These are phyloP conservation scores for Camptogramma bilineatum DNA, from an alignment of 2,888 invertebrate species.

Conservation along the genomic window DNA sequence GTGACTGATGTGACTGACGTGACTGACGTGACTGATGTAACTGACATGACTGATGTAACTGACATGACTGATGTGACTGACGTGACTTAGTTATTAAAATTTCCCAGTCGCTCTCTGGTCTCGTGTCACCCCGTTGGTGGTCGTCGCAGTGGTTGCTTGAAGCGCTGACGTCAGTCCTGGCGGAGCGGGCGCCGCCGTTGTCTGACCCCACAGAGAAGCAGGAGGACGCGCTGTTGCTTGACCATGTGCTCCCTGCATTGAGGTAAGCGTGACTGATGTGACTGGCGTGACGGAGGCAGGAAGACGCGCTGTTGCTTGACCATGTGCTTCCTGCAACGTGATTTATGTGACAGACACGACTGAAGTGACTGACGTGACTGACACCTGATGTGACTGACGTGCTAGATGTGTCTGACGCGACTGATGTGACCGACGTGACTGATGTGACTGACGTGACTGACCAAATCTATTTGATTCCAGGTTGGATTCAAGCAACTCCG, in stretches of 20 bases:
- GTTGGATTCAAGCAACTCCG: constrained; percentile 74
- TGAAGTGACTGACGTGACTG: not conserved
- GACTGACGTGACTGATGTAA: not conserved
- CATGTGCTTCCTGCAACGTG: constrained; percentile 74
- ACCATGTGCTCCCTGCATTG: constrained; percentile 77
- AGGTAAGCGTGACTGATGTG: constrained; percentile 55
- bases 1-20: constrained; percentile 2
- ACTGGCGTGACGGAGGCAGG: constrained; percentile 44
- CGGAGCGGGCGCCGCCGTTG: constrained; percentile 86
- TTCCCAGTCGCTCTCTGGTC: constrained; percentile 85
- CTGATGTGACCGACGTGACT: not conserved
- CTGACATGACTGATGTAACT: not conserved
- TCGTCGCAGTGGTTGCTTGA: constrained; percentile 96
- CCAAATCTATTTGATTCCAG: constrained; percentile 51
- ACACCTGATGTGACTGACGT: not conserved
- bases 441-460: not conserved
- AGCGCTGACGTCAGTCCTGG: constrained; percentile 93
- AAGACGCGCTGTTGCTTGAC: constrained; percentile 72
- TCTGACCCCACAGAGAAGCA: constrained; percentile 53
- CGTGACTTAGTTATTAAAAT: not conserved
- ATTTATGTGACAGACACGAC: not conserved
- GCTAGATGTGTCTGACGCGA: not conserved
- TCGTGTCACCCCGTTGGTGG: constrained; percentile 98
- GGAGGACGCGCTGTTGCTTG: constrained; percentile 71
- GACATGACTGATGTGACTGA: not conserved